Base-by-base conservation (phyloP, 2,797 vertebrate species). In the Otolemur crassicaudatus region DNA sequence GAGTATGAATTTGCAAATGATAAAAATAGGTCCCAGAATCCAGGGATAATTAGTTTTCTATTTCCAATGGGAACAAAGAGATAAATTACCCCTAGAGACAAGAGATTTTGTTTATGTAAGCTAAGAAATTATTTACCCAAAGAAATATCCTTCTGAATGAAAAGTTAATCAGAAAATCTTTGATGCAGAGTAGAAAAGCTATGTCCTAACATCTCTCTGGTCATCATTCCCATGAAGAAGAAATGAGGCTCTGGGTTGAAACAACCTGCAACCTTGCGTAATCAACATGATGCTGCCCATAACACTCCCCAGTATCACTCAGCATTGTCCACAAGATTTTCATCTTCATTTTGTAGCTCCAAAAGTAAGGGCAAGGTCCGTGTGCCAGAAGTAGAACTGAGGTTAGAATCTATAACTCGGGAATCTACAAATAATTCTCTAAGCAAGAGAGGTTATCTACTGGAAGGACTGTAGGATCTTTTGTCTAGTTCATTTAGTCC, bases 11-110 rank as follows among this genome's bases (percentile, higher is more conserved):
- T 79, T 82, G 5, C 31, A 85, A 94, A 87, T 34, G 58, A 92
- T 69, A 63, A 90, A 90, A 85, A 27, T 2, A 53, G 14, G 56
- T 92, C 73, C 4, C 53, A 70, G 49, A 94, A 79, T 40, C 17
- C 40, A 94, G 37, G 17, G 83, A 63, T 56, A 95, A 58, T 19
- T 31, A 63, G 31, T 75, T 83, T 96, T 84, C 63, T 91, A 70
- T 88, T 95, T 87, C 76, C 46, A 87, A 20, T 77, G 37, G 31
- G 34, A 94, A 73, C 16, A 81, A 89, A 88, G 19, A 93, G 3
- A 73, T 53, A 67, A 90, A 16, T 2, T 87, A 53, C 12, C 95
- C 2, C 58, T 3, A 79, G 16, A 13, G 65, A 72, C 4, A 82
- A 92, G 8, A 79, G 29, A 67, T 83, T 31, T 43, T 95, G 22